These are phyloP conservation scores for Hylyphantes graminicola DNA, from an alignment of 1,140 invertebrate species.

Conservation along the genomic window DNA sequence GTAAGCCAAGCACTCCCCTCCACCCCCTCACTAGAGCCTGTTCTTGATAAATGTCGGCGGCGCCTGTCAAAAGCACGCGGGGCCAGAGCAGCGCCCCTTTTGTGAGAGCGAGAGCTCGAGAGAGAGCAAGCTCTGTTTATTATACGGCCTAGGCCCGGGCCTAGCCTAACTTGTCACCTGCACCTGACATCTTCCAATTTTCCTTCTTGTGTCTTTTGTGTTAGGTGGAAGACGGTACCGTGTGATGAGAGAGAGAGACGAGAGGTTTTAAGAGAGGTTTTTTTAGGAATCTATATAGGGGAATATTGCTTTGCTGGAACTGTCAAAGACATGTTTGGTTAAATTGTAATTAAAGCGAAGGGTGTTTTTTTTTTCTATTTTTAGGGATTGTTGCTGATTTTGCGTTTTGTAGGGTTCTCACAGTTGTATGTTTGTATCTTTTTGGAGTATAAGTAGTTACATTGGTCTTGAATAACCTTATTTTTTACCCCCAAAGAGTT, in stretches of 20 bases:
- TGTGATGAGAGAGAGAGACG: too few species aligned
- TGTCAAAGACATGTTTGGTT: not conserved
- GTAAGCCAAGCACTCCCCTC: conserved; percentile 26
- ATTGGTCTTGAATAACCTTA: too few species aligned
- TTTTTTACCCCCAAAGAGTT: too few species aligned
- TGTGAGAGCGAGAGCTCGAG: conserved; percentile 49
- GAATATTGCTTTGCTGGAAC: not conserved
- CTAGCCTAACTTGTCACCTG: conserved; percentile 57
- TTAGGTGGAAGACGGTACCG: too few species aligned
- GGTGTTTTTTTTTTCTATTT: too few species aligned
- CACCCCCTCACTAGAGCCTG: conserved; percentile 40
- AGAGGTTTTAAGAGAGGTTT: too few species aligned
- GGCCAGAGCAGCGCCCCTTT: conserved; percentile 41
- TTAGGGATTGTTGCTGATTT: too few species aligned
- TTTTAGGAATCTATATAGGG: too few species aligned
- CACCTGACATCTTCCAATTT: conserved; percentile 59
- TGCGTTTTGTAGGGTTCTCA: too few species aligned
- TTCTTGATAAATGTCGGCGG: conserved; percentile 60
- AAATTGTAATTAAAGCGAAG: too few species aligned
- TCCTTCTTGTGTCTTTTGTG: conserved; percentile 16
- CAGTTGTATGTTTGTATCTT: too few species aligned
- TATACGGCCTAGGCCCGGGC: conserved; percentile 30
- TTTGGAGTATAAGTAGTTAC: too few species aligned
- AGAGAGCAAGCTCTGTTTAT: conserved; percentile 51
- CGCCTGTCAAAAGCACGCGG: conserved; percentile 57